These are phyloP conservation scores for Sardina pilchardus DNA, from an alignment of 2,113 vertebrate species.

Conservation along the genomic window DNA sequence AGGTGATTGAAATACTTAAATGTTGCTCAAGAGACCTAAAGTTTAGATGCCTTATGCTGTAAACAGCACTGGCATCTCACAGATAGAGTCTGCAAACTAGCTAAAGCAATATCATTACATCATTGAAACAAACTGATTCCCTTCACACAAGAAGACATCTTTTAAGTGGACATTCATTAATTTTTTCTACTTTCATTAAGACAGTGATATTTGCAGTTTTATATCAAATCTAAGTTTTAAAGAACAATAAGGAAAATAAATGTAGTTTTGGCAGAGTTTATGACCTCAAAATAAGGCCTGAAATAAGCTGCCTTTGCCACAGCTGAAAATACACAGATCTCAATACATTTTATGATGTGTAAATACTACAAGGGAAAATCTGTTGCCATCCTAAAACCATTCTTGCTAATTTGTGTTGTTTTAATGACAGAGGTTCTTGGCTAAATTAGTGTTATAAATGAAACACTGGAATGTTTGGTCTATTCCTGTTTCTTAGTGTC, in stretches of 20 bases:
- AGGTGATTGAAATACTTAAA: background rate
- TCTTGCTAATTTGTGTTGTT: background rate
- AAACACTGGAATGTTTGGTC: background rate
- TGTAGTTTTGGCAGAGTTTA: background rate
- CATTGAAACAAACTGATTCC: background rate
- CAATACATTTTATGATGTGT: background rate
- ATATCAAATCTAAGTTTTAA: conserved; percentile 30
- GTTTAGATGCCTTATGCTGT: background rate
- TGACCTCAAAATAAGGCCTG: background rate
- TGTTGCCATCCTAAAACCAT: background rate
- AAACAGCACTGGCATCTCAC: background rate
- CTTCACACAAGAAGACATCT: background rate
- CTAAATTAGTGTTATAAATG: background rate
- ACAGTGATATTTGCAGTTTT: background rate
- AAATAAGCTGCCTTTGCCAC: background rate
- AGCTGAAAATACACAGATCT: background rate
- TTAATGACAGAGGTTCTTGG: background rate
- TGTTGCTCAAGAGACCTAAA: background rate
- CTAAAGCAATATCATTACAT: background rate
- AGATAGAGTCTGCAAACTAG: background rate
- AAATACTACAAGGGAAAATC: background rate
- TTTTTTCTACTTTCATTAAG: background rate
- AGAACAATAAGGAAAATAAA: background rate
- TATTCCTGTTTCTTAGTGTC: background rate
- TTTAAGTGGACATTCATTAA: background rate